A percentile compares a stretch with the other conserved stretches of the same genome.
Conservation (phyloP, 2,888 invertebrate species). For the Ectobius pallidus region DNA sequence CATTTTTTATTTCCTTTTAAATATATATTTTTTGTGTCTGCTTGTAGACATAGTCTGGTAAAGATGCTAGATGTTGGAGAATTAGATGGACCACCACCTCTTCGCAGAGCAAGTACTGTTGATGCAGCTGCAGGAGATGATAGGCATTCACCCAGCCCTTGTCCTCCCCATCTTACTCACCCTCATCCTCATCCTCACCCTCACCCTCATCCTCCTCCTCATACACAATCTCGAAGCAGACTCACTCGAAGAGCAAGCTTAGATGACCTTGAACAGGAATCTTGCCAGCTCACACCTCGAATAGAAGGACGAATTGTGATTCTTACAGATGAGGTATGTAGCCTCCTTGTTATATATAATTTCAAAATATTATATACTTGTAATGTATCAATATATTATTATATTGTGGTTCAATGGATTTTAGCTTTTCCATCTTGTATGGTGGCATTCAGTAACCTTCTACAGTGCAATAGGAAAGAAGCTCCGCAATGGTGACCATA, state of each 20-base stretch:
- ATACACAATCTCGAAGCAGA: constrained; percentile 40
- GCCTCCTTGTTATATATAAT: too few relatives aligned
- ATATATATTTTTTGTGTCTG: too few relatives aligned
- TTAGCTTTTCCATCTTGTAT: too few relatives aligned
- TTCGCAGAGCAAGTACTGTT: constrained; percentile 55
- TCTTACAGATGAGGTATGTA: constrained; percentile 72
- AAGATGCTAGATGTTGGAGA: constrained; percentile 76
- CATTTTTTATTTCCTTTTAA: too few relatives aligned
- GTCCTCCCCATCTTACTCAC: constrained; percentile 47
- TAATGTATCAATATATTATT: too few relatives aligned
- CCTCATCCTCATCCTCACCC: constrained; percentile 48
- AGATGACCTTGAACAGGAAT: constrained; percentile 81
- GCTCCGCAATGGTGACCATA: too few relatives aligned
- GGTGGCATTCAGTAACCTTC: too few relatives aligned
- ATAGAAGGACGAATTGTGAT: constrained; percentile 81
- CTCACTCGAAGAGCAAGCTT: constrained; percentile 74
- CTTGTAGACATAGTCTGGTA: constrained; percentile 72
- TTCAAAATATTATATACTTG: too few relatives aligned
- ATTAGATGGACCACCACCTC: constrained; percentile 73
- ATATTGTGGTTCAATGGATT: too few relatives aligned
- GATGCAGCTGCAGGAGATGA: constrained; percentile 24
- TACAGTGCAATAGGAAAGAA: too few relatives aligned
- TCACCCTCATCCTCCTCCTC: constrained; percentile 29
- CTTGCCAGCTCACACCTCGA: constrained; percentile 80
- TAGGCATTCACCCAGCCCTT: constrained; percentile 43